A percentile compares a stretch with the other conserved stretches of the same genome.
These are phyloP conservation scores for Calyptomena viridis DNA, from an alignment of 2,113 vertebrate genomes.

Conservation along the genomic window DNA sequence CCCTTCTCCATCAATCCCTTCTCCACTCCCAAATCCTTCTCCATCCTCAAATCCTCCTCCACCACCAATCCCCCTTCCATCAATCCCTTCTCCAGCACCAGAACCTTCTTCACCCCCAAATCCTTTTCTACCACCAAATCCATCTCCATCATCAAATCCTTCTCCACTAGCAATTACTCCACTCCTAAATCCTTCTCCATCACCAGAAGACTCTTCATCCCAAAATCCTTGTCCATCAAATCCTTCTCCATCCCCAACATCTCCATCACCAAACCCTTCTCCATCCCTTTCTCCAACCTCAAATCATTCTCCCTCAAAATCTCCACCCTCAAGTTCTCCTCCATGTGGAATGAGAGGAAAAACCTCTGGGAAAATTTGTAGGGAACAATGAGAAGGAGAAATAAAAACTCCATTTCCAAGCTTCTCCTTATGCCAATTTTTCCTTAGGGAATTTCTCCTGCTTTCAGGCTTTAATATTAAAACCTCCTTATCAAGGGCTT, in stretches of 20 bases:
- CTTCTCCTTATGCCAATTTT: neutral
- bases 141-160: too few relatives aligned
- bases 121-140: neutral
- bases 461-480: neutral
- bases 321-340: neutral
- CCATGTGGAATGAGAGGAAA: neutral
- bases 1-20: too few relatives aligned
- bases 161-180: too few relatives aligned
- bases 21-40: neutral
- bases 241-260: neutral
- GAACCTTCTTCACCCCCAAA: neutral
- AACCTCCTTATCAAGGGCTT: neutral
- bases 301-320: neutral
- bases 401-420: accelerated
- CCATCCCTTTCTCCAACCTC: neutral
- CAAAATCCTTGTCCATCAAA: too few relatives aligned
- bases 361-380: neutral
- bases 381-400: neutral
- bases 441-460: neutral
- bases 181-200: neutral
- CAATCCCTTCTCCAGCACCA: too few relatives aligned
- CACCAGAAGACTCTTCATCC: too few relatives aligned
- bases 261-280: too few relatives aligned
- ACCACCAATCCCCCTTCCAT: too few relatives aligned
- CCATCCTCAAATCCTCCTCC: neutral